These are phyloP conservation scores for Copidosoma floridanum DNA, from an alignment of 1,140 invertebrate genomes.

Conservation along the genomic window DNA sequence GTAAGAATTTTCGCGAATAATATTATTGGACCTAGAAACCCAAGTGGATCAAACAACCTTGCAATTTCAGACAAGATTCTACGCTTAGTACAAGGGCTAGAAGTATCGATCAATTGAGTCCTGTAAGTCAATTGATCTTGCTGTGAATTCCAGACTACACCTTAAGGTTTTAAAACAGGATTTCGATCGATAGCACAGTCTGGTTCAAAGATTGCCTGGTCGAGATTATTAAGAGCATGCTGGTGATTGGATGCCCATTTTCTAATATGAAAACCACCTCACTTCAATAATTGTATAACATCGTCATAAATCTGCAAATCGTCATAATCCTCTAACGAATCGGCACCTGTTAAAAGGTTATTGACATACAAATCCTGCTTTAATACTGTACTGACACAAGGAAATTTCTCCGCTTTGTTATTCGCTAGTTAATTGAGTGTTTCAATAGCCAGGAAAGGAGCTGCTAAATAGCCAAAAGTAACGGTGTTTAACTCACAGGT, in stretches of 20 bases:
- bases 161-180: not conserved
- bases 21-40: not conserved
- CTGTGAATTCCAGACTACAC: not conserved
- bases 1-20: not conserved
- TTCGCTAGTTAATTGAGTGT: constrained; percentile 11
- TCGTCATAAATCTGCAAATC: constrained; percentile 29
- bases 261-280: constrained; percentile 37
- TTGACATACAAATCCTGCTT: constrained; percentile 51
- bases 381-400: constrained; percentile 8
- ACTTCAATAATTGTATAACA: constrained; percentile 28
- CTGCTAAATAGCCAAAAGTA: constrained; percentile 10
- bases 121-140: not conserved
- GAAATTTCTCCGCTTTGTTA: constrained; percentile 8
- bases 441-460: constrained; percentile 11
- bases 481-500: constrained; percentile 11
- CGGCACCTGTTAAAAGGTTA: constrained; percentile 46
- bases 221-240: not conserved
- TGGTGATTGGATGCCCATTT: constrained; percentile 40
- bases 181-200: not conserved
- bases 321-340: constrained; percentile 38
- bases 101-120: not conserved
- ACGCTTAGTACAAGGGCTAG: not conserved
- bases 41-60: not conserved
- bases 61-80: not conserved
- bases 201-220: not conserved